Conservation (phyloP, 2,113 vertebrate species). For the Dromiciops gliroides region DNA sequence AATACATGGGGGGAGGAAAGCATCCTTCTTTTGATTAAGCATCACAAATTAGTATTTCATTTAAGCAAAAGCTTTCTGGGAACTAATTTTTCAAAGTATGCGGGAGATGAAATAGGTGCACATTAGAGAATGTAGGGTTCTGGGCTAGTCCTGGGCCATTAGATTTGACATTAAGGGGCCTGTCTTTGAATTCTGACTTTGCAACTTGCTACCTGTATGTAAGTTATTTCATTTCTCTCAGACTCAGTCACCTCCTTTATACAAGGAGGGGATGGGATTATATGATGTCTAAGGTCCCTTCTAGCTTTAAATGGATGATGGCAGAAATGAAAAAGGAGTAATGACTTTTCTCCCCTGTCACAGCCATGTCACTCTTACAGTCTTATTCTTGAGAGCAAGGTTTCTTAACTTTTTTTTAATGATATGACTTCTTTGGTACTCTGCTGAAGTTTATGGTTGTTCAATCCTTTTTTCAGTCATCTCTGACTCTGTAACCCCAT, state of each 20-base stretch:
- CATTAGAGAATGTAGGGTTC: slow-evolving; percentile 8
- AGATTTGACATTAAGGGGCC: neutral
- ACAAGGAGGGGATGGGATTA: neutral
- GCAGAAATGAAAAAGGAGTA: neutral
- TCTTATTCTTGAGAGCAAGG: neutral
- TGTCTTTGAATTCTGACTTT: neutral
- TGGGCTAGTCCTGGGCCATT: neutral
- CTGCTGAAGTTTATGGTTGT: neutral
- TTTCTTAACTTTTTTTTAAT: neutral
- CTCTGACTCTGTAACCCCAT: neutral
- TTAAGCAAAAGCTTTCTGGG: slow-evolving; percentile 64
- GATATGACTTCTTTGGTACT: neutral
- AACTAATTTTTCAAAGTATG: slow-evolving; percentile 61
- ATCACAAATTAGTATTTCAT: slow-evolving; percentile 61
- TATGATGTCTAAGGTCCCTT: neutral
- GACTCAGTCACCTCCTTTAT: neutral
- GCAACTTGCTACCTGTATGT: neutral
- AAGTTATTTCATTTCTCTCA: neutral
- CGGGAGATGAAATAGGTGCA: slow-evolving; percentile 27
- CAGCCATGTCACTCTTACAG: neutral
- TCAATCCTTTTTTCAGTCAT: neutral
- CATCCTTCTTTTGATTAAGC: slow-evolving; percentile 63
- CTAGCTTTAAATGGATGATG: neutral
- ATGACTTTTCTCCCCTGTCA: neutral
- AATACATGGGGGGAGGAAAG: slow-evolving; percentile 34